Percentiles rank a stretch among this genome's conserved stretches.
phyloP scores from a whole-genome alignment of 2,113 vertebrate species.

The Pangasianodon gigas region DNA sequence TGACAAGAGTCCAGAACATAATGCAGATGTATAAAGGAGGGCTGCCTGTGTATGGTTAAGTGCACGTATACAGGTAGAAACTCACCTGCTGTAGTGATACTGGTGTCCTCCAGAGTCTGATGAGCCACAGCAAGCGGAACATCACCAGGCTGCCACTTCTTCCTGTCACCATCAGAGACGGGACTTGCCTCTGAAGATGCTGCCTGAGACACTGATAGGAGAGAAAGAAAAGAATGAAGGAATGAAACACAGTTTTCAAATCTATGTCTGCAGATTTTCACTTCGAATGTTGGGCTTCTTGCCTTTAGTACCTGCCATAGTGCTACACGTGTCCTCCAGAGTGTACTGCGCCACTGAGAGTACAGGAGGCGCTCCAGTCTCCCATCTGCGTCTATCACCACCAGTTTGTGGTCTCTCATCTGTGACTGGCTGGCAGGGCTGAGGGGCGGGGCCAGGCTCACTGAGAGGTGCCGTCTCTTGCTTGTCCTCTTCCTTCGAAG shows the following conservation, averaged over 20 bases:
- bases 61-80: neutral
- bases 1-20: neutral
- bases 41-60: neutral
- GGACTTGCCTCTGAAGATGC: constrained; percentile 61
- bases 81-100: constrained; percentile 75
- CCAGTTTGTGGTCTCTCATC: constrained; percentile 59
- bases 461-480: constrained; percentile 37
- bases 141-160: constrained; percentile 84
- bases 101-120: constrained; percentile 79
- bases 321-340: constrained; percentile 74
- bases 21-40: neutral
- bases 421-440: constrained; percentile 46
- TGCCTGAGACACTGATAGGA: constrained; percentile 43
- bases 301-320: constrained; percentile 50
- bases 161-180: constrained; percentile 77
- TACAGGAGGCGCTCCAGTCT: constrained; percentile 75
- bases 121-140: constrained; percentile 79
- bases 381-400: constrained; percentile 85
- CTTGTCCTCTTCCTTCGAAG: constrained; percentile 61
- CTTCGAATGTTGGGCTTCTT: neutral
- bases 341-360: constrained; percentile 78
- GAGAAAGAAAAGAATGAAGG: neutral
- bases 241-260: neutral
- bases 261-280: neutral
- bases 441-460: constrained; percentile 48